phyloP scores from a whole-genome alignment of 2,113 vertebrate species.

The Zosterops borbonicus region DNA sequence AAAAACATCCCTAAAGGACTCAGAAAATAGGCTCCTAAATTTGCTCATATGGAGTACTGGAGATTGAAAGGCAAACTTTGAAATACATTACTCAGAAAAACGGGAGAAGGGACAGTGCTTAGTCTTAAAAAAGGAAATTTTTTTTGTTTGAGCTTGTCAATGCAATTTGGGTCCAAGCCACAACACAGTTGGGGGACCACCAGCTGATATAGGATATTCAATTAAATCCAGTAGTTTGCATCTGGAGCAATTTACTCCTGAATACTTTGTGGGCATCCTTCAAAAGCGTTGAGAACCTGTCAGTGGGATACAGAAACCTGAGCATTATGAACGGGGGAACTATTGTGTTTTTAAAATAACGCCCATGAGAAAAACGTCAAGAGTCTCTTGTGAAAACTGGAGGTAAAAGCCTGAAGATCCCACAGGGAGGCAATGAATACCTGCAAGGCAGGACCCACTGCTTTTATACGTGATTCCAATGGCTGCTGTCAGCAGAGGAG shows the following conservation, averaged over 20 bases:
- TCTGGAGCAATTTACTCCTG: background rate
- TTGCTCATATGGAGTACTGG: background rate
- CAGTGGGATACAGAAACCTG: background rate
- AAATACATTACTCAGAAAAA: background rate
- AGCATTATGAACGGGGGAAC: background rate
- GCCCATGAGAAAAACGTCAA: background rate
- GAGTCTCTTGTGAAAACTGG: background rate
- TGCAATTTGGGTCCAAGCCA: background rate
- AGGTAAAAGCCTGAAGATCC: background rate
- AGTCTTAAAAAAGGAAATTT: background rate
- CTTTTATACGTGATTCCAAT: background rate
- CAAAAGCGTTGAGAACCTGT: background rate
- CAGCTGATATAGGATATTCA: background rate
- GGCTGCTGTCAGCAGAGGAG: background rate
- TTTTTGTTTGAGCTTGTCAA: background rate
- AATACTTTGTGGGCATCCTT: background rate
- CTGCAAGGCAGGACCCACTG: background rate
- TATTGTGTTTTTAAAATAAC: background rate
- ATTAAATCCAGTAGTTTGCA: background rate
- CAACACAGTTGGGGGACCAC: background rate
- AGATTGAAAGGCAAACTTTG: conserved; percentile 23
- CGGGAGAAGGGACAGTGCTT: background rate
- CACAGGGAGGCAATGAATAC: background rate
- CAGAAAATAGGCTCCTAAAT: conserved; percentile 37
- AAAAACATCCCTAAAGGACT: conserved; percentile 35